Evolutionary conservation across 1,140 invertebrate genomes (phyloP).

Genomic region (Plectrocnemia conspersa): DNA sequence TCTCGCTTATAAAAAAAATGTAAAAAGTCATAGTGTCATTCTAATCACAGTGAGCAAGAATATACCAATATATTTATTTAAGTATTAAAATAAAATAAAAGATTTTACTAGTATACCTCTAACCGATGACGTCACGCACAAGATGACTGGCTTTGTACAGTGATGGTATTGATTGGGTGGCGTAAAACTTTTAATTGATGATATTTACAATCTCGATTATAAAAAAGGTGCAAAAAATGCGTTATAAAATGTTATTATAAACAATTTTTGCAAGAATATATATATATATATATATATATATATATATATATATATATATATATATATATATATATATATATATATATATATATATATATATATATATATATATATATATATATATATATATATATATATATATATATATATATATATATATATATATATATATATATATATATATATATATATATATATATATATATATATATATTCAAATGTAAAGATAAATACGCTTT

Average conservation of each 20-base stretch:
- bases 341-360: constrained; percentile 9
- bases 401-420: constrained; percentile 14
- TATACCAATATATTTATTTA: no score
- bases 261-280: not conserved
- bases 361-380: constrained; percentile 5
- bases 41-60: no score
- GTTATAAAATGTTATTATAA: constrained; percentile 6
- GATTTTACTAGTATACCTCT: no score
- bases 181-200: no score
- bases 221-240: no score
- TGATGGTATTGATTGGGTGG: no score
- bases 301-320: constrained; percentile 12
- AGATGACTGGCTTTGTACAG: no score
- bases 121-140: no score
- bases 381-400: constrained; percentile 8
- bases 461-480: not conserved
- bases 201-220: no score
- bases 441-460: constrained; percentile 12
- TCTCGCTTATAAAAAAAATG: no score
- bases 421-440: constrained; percentile 15
- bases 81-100: no score
- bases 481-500: not conserved
- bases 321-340: constrained; percentile 16
- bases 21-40: no score
- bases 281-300: constrained; percentile 5